phyloP scores from a whole-genome alignment of 2,888 invertebrate species.

The Scelioninae gen. 1 region DNA sequence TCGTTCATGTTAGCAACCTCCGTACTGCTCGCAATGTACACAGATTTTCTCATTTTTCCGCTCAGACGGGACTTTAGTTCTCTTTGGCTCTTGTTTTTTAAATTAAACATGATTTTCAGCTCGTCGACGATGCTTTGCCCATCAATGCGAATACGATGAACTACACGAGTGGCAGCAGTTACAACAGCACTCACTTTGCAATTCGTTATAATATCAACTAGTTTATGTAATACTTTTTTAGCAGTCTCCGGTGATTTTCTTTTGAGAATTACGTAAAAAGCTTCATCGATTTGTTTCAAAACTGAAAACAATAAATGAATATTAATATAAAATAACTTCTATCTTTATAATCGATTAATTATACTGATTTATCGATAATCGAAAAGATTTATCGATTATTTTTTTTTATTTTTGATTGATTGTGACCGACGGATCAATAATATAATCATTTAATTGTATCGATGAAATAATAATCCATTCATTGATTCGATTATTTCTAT shows the following conservation, averaged over 20 bases:
- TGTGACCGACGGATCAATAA: background rate
- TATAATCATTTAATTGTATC: too few relatives aligned
- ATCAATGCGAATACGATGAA: slow-evolving; percentile 88
- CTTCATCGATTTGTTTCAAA: slow-evolving; percentile 86
- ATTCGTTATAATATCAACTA: slow-evolving; percentile 80
- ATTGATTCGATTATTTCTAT: too few relatives aligned
- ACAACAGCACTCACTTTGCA: slow-evolving; percentile 78
- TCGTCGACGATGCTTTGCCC: slow-evolving; percentile 87
- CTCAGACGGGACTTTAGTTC: slow-evolving; percentile 44
- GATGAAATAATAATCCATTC: background rate
- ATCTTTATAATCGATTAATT: too few relatives aligned
- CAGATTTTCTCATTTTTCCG: slow-evolving; percentile 30
- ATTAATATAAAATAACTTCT: too few relatives aligned
- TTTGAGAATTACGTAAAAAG: slow-evolving; percentile 84
- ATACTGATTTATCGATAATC: too few relatives aligned
- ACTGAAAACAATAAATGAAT: too few relatives aligned
- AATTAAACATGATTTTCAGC: too few relatives aligned
- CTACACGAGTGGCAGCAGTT: slow-evolving; percentile 86
- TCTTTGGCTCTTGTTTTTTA: slow-evolving; percentile 83
- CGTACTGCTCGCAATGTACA: slow-evolving; percentile 75
- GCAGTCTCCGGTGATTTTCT: slow-evolving; percentile 72
- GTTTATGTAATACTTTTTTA: slow-evolving; percentile 75
- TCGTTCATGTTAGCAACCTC: slow-evolving; percentile 87
- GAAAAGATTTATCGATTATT: too few relatives aligned
- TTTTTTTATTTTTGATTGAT: too few relatives aligned